Evolutionary conservation across 2,888 invertebrate genomes (phyloP).

Genomic region (Crioceris asparagi): DNA sequence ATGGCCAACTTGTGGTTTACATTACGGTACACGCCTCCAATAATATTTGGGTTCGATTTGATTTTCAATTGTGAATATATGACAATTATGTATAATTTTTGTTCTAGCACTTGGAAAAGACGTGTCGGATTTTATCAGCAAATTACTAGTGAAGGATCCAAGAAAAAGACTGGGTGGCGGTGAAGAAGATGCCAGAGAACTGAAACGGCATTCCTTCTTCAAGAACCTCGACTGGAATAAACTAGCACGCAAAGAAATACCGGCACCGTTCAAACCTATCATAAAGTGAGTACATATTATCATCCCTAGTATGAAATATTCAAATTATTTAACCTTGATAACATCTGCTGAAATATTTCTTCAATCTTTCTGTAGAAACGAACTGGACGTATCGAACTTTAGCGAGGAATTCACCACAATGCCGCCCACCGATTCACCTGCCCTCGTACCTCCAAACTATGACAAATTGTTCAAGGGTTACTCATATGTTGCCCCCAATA

Average conservation of each 20-base stretch:
- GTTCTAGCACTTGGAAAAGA: slow-evolving; percentile 51
- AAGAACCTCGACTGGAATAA: slow-evolving; percentile 75
- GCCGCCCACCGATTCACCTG: slow-evolving; percentile 85
- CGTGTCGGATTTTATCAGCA: slow-evolving; percentile 67
- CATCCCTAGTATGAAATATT: neutral
- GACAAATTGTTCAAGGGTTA: slow-evolving; percentile 88
- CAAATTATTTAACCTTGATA: neutral
- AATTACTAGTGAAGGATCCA: slow-evolving; percentile 84
- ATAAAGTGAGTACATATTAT: slow-evolving; percentile 41
- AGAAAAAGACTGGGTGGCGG: slow-evolving; percentile 79
- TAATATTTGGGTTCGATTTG: too few relatives aligned
- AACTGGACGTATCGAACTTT: slow-evolving; percentile 92
- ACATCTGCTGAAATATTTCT: neutral
- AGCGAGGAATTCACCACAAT: slow-evolving; percentile 93
- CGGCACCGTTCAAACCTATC: slow-evolving; percentile 85
- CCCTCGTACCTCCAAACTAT: slow-evolving; percentile 72
- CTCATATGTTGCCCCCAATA: slow-evolving; percentile 89
- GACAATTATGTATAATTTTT: too few relatives aligned
- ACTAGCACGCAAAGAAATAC: slow-evolving; percentile 62
- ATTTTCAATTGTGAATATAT: too few relatives aligned
- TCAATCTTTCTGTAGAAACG: slow-evolving; percentile 42
- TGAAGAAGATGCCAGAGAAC: slow-evolving; percentile 71
- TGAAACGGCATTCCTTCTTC: slow-evolving; percentile 87
- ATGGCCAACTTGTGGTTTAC: too few relatives aligned
- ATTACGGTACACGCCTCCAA: too few relatives aligned